A percentile compares a stretch with the other conserved stretches of the same genome.
Evolutionary conservation across 2,888 invertebrate species (phyloP).

Genomic region (Meganola albula): DNA sequence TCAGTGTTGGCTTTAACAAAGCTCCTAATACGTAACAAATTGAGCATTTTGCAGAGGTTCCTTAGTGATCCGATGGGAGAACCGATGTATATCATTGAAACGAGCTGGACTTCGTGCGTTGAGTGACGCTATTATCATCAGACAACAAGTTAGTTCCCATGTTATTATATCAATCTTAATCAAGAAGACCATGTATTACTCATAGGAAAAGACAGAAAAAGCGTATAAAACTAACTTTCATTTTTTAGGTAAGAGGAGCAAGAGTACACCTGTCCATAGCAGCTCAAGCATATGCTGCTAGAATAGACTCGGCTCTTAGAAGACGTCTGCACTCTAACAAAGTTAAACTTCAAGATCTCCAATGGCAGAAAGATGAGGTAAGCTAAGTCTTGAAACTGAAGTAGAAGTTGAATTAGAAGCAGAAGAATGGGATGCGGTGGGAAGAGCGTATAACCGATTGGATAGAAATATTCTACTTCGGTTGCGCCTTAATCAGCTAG

Average conservation of each 20-base stretch:
- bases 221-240: too few species aligned
- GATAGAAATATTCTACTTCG: too few species aligned
- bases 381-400: too few species aligned
- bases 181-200: neutral
- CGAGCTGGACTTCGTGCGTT: constrained; percentile 51
- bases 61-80: constrained; percentile 50
- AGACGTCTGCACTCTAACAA: constrained; percentile 87
- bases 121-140: constrained; percentile 41
- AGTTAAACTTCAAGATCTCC: constrained; percentile 84
- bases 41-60: constrained; percentile 28
- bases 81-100: constrained; percentile 50
- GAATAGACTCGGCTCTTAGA: constrained; percentile 84
- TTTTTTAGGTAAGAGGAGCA: constrained; percentile 78
- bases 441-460: too few species aligned
- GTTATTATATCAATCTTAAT: neutral
- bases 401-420: too few species aligned
- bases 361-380: constrained; percentile 87
- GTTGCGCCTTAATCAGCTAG: too few species aligned
- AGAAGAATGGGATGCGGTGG: too few species aligned
- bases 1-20: too few species aligned
- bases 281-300: constrained; percentile 82
- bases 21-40: too few species aligned
- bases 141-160: constrained; percentile 46
- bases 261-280: constrained; percentile 84
- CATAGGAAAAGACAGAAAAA: neutral